Evolutionary conservation across 2,797 vertebrate genomes (phyloP).

Genomic region (Chloroceryle inda): DNA sequence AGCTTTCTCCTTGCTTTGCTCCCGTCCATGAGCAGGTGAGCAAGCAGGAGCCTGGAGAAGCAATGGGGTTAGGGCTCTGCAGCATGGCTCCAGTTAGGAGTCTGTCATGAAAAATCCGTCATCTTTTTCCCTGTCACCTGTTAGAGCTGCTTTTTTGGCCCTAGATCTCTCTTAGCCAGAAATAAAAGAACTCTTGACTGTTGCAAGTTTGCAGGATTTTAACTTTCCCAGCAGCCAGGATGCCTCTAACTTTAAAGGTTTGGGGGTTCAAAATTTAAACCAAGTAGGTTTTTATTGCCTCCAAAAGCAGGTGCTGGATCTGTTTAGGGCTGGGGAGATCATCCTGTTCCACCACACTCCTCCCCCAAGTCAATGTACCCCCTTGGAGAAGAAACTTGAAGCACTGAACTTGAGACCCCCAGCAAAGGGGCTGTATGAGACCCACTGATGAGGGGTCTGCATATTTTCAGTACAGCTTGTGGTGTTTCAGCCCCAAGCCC

Average conservation of each 20-base stretch:
- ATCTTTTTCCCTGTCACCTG: neutral
- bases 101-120: neutral
- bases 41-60: neutral
- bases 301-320: neutral
- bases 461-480: fast-evolving
- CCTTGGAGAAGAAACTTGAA: neutral
- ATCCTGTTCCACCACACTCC: fast-evolving
- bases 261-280: neutral
- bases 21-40: fast-evolving
- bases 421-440: neutral
- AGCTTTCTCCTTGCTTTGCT: neutral
- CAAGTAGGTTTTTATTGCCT: neutral
- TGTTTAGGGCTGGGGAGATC: neutral
- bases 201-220: neutral
- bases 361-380: neutral
- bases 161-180: neutral
- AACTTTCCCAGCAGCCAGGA: neutral
- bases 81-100: fast-evolving
- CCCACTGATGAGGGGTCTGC: fast-evolving
- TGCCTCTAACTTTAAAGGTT: neutral
- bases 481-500: neutral
- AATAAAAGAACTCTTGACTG: neutral
- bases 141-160: neutral
- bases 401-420: neutral
- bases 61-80: fast-evolving